Base-by-base conservation (phyloP, 2,888 invertebrate species). In the Acanthoscelides obtectus region DNA sequence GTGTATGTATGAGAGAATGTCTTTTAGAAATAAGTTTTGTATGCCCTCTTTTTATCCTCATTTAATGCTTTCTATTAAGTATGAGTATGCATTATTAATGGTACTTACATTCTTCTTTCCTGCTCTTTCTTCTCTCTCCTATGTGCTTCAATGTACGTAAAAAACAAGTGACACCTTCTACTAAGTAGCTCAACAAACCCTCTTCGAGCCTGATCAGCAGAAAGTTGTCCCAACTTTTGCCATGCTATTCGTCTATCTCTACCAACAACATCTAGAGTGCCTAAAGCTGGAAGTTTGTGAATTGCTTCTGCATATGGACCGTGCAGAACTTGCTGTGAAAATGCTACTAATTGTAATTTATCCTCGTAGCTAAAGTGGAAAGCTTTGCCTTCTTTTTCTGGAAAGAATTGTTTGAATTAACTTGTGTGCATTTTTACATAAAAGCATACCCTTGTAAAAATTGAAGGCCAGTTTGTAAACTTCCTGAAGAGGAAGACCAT, bases 351-450 rank as follows among this genome's bases (percentile, higher is more conserved):
- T 83, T 94, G 94, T 71, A 98, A 86, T 83, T 96, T 95, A 83
- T 98, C 97, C 85, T 96, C 94, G 84, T 98, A 99, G 67, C 96
- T 95, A 74, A 98, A 88, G 82, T 97, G 96, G 68, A 98, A 89
- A 1, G 97, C 98, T 88, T 98, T 98, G n/a, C 98, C 98, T 87
- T 96, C 95, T 87, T 98, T 98, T 84, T 98, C 98, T 98, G 68
- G 8, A 75, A 73, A 63, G 64, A 69, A 72, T 66, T 71, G 70
- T 71, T 45, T 45, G 45, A 6, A 45, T 12, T 6, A 45, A 45
- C 8, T 19, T 19, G 20, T 3, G 20, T 2, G 20, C 19, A 67
- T 19, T 66, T 21, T 22, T 22, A n/a, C n/a, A n/a, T 45, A 6
- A 45, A 45, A 1, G 1, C 45, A 45, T 45, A 97, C 98, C 98